phyloP scores from a whole-genome alignment of 2,113 vertebrate species.

The Pseudorectes ferrugineus region DNA sequence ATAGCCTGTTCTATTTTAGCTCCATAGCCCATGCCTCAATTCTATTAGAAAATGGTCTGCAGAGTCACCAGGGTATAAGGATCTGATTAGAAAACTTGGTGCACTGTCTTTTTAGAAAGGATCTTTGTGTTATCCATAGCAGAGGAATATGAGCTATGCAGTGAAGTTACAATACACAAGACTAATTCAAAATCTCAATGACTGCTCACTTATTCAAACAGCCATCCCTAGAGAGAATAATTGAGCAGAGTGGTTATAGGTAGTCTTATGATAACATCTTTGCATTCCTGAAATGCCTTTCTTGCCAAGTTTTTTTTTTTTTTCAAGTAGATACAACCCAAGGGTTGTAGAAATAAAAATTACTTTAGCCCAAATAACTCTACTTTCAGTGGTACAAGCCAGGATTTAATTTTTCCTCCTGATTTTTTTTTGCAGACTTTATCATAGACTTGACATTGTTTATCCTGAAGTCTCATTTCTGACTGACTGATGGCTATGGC shows the following conservation, averaged over 20 bases:
- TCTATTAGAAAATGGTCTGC: constrained; percentile 9
- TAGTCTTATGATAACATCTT: neutral
- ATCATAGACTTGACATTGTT: neutral
- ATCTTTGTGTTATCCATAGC: neutral
- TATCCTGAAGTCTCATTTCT: neutral
- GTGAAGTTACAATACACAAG: neutral
- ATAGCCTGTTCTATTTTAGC: constrained; percentile 17
- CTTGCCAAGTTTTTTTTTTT: neutral
- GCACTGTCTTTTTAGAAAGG: neutral
- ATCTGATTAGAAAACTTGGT: constrained; percentile 31
- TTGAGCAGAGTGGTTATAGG: neutral
- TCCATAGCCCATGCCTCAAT: neutral
- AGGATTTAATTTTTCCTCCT: neutral
- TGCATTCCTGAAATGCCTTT: neutral
- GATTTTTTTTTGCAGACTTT: neutral
- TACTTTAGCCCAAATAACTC: neutral
- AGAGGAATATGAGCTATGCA: constrained; percentile 6
- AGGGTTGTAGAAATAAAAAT: neutral
- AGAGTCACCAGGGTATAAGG: constrained; percentile 21
- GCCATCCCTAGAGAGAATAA: neutral
- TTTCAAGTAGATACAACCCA: neutral
- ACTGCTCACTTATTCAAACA: neutral
- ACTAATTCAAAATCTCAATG: neutral
- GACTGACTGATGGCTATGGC: neutral
- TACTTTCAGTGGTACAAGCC: neutral